A percentile compares a stretch with the other conserved stretches of the same genome.
Evolutionary conservation across 2,797 vertebrate genomes (phyloP).

Genomic region (Austrolebias charrua): DNA sequence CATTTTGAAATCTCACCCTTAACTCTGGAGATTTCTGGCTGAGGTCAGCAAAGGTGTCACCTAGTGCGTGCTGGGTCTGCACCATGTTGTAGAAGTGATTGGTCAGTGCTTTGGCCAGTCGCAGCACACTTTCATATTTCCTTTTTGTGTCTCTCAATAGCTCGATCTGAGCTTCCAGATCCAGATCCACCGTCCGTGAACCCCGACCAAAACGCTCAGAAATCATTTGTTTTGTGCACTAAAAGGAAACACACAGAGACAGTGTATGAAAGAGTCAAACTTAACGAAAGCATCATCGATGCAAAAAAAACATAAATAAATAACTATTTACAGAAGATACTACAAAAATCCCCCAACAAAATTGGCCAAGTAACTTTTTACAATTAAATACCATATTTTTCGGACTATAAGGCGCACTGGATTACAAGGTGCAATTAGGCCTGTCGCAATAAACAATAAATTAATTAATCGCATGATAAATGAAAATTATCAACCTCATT

Average conservation of each 20-base stretch:
- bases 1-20: conserved; percentile 76
- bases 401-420: too few species aligned
- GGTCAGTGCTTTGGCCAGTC: conserved; percentile 88
- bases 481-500: too few species aligned
- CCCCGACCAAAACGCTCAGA: conserved; percentile 94
- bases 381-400: too few species aligned
- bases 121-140: conserved; percentile 91
- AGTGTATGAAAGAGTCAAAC: background rate
- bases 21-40: conserved; percentile 98
- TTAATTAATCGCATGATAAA: too few species aligned
- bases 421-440: too few species aligned
- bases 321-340: too few species aligned
- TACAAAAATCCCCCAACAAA: background rate
- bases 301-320: background rate
- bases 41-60: conserved; percentile 94
- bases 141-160: conserved; percentile 93
- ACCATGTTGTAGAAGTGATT: conserved; percentile 97
- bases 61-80: conserved; percentile 95
- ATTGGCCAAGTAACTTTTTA: too few species aligned
- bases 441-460: too few species aligned
- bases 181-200: conserved; percentile 92
- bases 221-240: conserved; percentile 96
- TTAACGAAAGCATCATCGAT: background rate
- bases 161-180: conserved; percentile 96
- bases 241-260: background rate